phyloP scores from a whole-genome alignment of 2,797 vertebrate genomes.

The Acanthurus leucopareius region DNA sequence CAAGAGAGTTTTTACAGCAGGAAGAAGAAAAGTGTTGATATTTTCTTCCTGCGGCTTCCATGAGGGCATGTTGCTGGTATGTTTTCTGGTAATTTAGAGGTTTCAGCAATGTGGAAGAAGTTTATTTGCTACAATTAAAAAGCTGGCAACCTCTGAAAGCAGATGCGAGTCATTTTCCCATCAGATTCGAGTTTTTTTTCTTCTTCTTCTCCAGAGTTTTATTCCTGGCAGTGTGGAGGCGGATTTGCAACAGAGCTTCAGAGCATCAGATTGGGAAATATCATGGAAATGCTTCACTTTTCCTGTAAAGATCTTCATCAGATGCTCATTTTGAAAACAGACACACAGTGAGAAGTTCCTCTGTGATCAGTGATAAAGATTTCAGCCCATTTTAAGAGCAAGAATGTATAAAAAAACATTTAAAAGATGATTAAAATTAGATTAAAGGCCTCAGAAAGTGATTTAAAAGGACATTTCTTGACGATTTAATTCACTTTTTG shows the following conservation, averaged over 20 bases:
- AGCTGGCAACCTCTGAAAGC: background rate
- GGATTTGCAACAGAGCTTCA: background rate
- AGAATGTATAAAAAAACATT: background rate
- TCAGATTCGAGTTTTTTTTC: background rate
- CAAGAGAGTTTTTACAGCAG: too few relatives aligned
- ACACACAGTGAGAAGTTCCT: background rate
- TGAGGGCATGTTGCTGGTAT: background rate
- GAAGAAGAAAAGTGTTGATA: too few relatives aligned
- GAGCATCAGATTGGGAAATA: background rate
- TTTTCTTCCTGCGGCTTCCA: too few relatives aligned
- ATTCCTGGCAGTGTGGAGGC: background rate
- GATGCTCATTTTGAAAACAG: background rate
- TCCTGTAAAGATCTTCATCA: background rate
- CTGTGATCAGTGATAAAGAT: background rate
- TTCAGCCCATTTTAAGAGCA: background rate
- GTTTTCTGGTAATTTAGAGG: background rate
- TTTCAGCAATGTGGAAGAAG: background rate
- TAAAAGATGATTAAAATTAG: background rate
- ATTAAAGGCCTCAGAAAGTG: background rate
- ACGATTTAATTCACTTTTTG: background rate
- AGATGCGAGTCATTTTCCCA: background rate
- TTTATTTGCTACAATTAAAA: background rate
- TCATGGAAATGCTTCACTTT: background rate
- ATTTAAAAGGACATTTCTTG: background rate
- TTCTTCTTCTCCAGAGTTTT: background rate